Conservation (phyloP, 1,140 invertebrate species). For the Colletes latitarsis region DNA sequence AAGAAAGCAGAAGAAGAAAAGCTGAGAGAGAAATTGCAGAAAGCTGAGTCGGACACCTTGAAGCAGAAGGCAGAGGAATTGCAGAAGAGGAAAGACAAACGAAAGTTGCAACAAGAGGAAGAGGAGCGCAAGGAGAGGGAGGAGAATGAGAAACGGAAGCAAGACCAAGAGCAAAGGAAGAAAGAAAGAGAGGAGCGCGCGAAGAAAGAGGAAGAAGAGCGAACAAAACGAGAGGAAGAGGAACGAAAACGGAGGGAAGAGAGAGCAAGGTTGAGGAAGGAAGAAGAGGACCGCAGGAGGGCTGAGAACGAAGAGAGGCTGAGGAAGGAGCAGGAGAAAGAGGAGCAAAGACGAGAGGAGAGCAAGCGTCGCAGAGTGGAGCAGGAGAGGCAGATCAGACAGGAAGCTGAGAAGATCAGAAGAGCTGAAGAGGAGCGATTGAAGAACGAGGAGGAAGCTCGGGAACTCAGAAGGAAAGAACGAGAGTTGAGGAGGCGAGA, state of each 20-base stretch:
- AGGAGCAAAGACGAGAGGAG: constrained; percentile 21
- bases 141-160: constrained; percentile 32
- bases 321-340: constrained; percentile 19
- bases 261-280: constrained; percentile 15
- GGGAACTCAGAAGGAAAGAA: constrained; percentile 33
- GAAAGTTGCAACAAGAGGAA: constrained; percentile 20
- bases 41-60: constrained; percentile 28
- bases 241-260: constrained; percentile 34
- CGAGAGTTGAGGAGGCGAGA: constrained; percentile 22
- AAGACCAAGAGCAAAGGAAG: constrained; percentile 29
- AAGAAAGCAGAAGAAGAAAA: constrained; percentile 50
- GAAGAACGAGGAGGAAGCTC: constrained; percentile 25
- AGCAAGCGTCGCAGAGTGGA: constrained; percentile 17
- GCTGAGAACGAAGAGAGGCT: constrained; percentile 23
- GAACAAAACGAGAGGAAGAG: constrained; percentile 31
- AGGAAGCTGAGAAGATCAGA: constrained; percentile 16
- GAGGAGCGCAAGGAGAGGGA: constrained; percentile 14
- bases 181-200: constrained; percentile 30
- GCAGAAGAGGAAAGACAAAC: constrained; percentile 15
- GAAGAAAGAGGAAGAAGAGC: constrained; percentile 26
- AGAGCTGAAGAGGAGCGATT: constrained; percentile 25
- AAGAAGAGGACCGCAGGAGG: constrained; percentile 44
- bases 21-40: constrained; percentile 17
- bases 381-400: constrained; percentile 39
- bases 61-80: constrained; percentile 31